Evolutionary conservation across 2,797 vertebrate genomes (phyloP).

Genomic region (Myotis daubentonii): DNA sequence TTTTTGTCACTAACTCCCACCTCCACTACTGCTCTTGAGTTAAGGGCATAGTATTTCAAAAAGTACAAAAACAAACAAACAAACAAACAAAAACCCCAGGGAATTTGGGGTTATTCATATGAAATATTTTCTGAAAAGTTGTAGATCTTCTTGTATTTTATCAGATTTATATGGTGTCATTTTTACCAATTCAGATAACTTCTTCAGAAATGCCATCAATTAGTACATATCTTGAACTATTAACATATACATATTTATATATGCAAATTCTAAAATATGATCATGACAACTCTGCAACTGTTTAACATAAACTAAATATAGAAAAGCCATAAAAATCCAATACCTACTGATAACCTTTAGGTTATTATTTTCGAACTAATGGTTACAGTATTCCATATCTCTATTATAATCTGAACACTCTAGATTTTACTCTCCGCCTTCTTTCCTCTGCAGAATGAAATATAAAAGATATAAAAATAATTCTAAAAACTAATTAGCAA

Average conservation of each 20-base stretch:
- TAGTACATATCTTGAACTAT: not conserved
- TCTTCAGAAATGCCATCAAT: constrained; percentile 34
- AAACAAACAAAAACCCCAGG: not conserved
- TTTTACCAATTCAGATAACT: constrained; percentile 24
- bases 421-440: not conserved
- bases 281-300: not conserved
- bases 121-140: not conserved
- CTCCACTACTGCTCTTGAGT: not conserved
- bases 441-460: not conserved
- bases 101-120: not conserved
- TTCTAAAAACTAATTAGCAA: not conserved
- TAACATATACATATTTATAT: not conserved
- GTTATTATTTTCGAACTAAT: not conserved
- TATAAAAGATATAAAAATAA: not conserved
- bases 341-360: not conserved
- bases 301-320: not conserved
- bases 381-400: not conserved
- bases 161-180: not conserved
- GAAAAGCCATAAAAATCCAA: not conserved
- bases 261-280: not conserved
- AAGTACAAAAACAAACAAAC: not conserved
- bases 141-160: not conserved
- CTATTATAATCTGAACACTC: not conserved
- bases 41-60: not conserved
- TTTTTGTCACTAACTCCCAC: not conserved